Percentiles rank a stretch among this genome's conserved stretches.
These are phyloP conservation scores for Leucoma salicis DNA, from an alignment of 2,888 invertebrate genomes.

Conservation along the genomic window DNA sequence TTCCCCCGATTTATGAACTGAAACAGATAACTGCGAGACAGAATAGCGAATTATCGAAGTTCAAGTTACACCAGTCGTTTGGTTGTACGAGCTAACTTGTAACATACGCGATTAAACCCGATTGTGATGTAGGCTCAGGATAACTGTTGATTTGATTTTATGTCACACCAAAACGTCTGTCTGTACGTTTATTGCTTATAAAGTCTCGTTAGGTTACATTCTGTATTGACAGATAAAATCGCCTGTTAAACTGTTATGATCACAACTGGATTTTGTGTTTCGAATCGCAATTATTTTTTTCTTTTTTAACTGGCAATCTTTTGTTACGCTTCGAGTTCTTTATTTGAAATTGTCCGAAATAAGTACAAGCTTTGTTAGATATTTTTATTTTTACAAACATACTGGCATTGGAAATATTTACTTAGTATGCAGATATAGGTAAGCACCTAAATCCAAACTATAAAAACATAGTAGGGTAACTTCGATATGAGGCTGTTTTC, in stretches of 20 bases:
- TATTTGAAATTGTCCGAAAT: neutral
- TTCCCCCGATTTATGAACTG: conserved; percentile 32
- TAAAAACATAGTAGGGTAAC: too few species aligned
- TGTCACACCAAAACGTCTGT: conserved; percentile 79
- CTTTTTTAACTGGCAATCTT: conserved; percentile 39
- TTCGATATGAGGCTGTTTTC: too few species aligned
- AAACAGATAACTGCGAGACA: conserved; percentile 17
- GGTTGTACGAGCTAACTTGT: conserved; percentile 75
- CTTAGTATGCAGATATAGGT: too few species aligned
- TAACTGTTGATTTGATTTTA: conserved; percentile 83
- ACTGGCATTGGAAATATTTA: too few species aligned
- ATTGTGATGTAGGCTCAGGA: conserved; percentile 81
- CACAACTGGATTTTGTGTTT: conserved; percentile 58
- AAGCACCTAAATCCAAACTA: too few species aligned
- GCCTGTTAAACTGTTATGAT: conserved; percentile 74
- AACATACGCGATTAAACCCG: conserved; percentile 80
- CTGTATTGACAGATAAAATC: conserved; percentile 76
- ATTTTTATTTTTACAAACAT: neutral
- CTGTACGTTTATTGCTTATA: conserved; percentile 78
- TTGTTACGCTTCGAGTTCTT: conserved; percentile 25
- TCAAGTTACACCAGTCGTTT: conserved; percentile 50
- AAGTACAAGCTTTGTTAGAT: neutral
- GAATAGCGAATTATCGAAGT: conserved; percentile 37
- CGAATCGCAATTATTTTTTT: conserved; percentile 55
- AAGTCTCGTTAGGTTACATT: conserved; percentile 71